phyloP scores from a whole-genome alignment of 2,113 vertebrate genomes.

The Salminus brasiliensis region DNA sequence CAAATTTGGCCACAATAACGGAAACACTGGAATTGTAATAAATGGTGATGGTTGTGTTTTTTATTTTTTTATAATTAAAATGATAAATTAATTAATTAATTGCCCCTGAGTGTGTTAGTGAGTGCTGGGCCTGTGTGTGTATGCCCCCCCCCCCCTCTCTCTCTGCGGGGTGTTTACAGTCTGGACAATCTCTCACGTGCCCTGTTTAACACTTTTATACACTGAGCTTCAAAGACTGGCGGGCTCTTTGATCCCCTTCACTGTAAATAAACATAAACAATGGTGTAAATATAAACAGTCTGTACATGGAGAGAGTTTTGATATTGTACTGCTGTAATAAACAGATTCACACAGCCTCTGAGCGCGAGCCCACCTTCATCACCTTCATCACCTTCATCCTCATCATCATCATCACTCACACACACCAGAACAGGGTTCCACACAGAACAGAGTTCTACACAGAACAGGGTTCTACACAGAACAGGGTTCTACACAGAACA shows the following conservation, averaged over 20 bases:
- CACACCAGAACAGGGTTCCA: too few relatives aligned
- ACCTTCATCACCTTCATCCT: too few relatives aligned
- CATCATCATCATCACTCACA: background rate
- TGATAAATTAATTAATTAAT: background rate
- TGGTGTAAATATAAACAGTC: conserved; percentile 56
- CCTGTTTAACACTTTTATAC: background rate
- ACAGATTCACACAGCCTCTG: background rate
- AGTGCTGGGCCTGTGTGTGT: background rate
- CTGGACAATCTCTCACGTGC: conserved; percentile 48
- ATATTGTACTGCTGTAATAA: conserved; percentile 83
- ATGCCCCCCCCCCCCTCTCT: conserved; percentile 58
- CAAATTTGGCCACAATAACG: background rate
- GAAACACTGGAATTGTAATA: background rate
- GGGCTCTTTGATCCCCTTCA: background rate
- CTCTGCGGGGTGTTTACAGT: conserved; percentile 63
- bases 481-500: too few relatives aligned
- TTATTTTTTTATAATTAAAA: background rate
- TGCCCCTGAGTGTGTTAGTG: background rate
- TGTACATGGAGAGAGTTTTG: conserved; percentile 61
- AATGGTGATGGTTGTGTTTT: background rate
- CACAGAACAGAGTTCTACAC: too few relatives aligned
- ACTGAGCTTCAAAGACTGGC: background rate
- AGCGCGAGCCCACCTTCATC: background rate
- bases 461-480: too few relatives aligned
- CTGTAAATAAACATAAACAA: conserved; percentile 46